These are phyloP conservation scores for Oenanthe melanoleuca DNA, from an alignment of 2,113 vertebrate genomes.

Conservation along the genomic window DNA sequence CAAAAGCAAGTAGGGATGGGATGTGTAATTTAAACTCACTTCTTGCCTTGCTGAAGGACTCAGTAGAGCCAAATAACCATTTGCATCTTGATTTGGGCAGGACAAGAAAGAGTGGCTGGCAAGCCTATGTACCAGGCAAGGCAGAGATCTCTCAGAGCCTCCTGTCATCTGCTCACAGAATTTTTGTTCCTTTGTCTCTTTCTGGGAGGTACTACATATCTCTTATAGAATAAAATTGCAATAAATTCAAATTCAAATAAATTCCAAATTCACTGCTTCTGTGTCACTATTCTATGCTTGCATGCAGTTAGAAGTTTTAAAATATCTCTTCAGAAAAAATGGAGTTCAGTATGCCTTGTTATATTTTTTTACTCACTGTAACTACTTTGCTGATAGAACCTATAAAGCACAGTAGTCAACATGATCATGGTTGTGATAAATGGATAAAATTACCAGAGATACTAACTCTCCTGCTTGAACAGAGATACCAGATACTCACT, in stretches of 20 bases:
- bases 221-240: not conserved
- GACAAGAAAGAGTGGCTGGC: not conserved
- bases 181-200: not conserved
- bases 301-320: not conserved
- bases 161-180: not conserved
- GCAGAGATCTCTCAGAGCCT: not conserved
- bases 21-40: not conserved
- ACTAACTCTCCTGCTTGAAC: not conserved
- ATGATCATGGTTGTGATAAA: not conserved
- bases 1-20: not conserved
- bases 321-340: not conserved
- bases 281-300: not conserved
- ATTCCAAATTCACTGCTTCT: not conserved
- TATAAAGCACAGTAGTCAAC: not conserved
- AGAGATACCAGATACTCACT: not conserved
- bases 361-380: not conserved
- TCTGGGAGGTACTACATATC: not conserved
- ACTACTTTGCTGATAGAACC: not conserved
- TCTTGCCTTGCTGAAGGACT: not conserved
- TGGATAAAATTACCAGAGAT: not conserved
- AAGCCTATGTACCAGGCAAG: not conserved
- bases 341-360: not conserved
- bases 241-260: no score
- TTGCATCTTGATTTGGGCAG: not conserved
- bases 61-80: not conserved